Conservation (phyloP, 2,888 invertebrate genomes). For the Lycia hirtaria region DNA sequence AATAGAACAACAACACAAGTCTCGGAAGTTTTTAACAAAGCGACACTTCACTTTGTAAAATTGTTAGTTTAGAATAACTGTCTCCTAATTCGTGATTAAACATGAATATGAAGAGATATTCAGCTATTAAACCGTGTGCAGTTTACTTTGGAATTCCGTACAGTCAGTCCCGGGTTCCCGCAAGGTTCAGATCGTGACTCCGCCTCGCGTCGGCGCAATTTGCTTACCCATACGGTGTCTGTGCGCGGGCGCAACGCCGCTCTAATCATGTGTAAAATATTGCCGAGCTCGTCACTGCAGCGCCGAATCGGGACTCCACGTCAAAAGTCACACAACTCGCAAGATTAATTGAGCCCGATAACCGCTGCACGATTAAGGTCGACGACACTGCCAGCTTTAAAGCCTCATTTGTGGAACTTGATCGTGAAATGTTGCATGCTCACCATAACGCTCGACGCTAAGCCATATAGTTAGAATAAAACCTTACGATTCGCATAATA, state of each 20-base stretch:
- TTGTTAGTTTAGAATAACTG: too few relatives aligned
- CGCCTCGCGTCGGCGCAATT: slow-evolving; percentile 82
- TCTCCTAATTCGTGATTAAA: neutral
- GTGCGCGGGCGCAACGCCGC: slow-evolving; percentile 49
- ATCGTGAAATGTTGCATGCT: slow-evolving; percentile 24
- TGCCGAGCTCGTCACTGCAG: slow-evolving; percentile 75
- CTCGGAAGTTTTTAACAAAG: too few relatives aligned
- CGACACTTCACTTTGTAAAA: too few relatives aligned
- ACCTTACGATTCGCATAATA: slow-evolving; percentile 25
- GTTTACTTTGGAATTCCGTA: slow-evolving; percentile 82
- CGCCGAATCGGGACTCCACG: slow-evolving; percentile 72
- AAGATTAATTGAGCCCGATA: slow-evolving; percentile 77
- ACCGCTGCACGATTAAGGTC: slow-evolving; percentile 64
- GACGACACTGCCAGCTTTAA: slow-evolving; percentile 39
- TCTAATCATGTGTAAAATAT: slow-evolving; percentile 86
- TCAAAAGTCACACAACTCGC: slow-evolving; percentile 72
- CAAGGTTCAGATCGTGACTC: slow-evolving; percentile 83
- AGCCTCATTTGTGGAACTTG: slow-evolving; percentile 30
- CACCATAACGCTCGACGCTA: slow-evolving; percentile 18
- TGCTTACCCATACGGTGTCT: slow-evolving; percentile 83
- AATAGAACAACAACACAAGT: too few relatives aligned
- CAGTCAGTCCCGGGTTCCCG: slow-evolving; percentile 81
- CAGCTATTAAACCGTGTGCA: slow-evolving; percentile 78
- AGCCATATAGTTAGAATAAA: slow-evolving; percentile 7
- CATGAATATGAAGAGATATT: slow-evolving; percentile 57